These are phyloP conservation scores for Drosophila quadrilineata DNA, from an alignment of 1,140 invertebrate genomes.

Conservation along the genomic window DNA sequence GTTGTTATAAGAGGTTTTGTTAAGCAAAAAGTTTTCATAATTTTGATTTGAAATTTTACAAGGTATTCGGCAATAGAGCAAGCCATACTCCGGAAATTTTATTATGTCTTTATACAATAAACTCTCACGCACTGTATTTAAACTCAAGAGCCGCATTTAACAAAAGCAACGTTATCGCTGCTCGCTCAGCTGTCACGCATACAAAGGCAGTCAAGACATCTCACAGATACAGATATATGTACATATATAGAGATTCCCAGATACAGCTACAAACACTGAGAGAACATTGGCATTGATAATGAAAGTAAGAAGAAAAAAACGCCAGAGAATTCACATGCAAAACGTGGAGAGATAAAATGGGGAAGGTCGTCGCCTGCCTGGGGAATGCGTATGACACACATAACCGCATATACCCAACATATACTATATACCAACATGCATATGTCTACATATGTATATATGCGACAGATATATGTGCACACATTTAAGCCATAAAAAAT, in stretches of 20 bases:
- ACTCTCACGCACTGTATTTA: too few species aligned
- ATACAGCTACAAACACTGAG: neutral
- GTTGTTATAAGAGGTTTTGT: too few species aligned
- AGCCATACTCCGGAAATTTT: too few species aligned
- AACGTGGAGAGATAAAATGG: too few species aligned
- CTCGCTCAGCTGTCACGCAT: too few species aligned
- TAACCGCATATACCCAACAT: neutral
- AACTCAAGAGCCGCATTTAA: too few species aligned
- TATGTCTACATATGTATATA: neutral
- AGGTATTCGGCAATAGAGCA: too few species aligned
- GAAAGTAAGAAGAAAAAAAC: conserved; percentile 45
- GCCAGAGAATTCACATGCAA: conserved; percentile 24
- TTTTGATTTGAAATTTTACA: too few species aligned
- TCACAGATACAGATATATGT: conserved; percentile 6
- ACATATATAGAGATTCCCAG: neutral
- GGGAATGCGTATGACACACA: conserved; percentile 3
- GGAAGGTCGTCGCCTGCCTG: too few species aligned
- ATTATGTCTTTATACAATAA: too few species aligned
- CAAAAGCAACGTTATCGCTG: too few species aligned
- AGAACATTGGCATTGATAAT: conserved; percentile 61
- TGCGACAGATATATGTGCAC: neutral
- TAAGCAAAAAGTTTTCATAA: too few species aligned
- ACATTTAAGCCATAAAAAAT: conserved; percentile 5
- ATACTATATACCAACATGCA: neutral
- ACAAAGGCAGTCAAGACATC: conserved; percentile 1